phyloP scores from a whole-genome alignment of 2,797 vertebrate species.

The Muraenolepis orangiensis region DNA sequence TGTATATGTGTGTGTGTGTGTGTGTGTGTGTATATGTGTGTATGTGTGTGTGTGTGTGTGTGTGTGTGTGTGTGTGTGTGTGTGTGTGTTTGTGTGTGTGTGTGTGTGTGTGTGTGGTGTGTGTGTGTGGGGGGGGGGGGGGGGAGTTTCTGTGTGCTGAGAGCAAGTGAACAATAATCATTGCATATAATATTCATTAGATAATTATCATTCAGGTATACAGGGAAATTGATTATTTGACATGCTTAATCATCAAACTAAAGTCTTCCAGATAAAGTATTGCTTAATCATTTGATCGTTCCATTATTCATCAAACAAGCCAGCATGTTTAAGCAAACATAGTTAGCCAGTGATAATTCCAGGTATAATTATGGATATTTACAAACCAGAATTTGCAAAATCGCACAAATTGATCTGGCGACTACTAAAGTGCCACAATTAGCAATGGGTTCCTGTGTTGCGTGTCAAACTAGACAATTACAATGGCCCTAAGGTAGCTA shows the following conservation, averaged over 20 bases:
- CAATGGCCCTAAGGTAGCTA: neutral
- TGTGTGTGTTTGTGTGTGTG: neutral
- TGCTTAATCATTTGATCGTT: constrained; percentile 26
- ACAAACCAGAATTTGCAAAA: neutral
- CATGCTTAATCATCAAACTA: neutral
- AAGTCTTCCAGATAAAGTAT: neutral
- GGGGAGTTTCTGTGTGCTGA: no score
- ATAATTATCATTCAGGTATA: constrained; percentile 17
- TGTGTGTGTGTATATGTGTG: no score
- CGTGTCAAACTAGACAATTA: neutral
- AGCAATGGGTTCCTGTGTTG: neutral
- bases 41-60: neutral
- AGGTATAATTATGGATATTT: neutral
- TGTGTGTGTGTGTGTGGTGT: neutral
- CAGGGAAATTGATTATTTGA: constrained; percentile 27
- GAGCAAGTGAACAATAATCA: constrained; percentile 8
- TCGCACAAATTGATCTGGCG: neutral
- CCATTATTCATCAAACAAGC: constrained; percentile 27
- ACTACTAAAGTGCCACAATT: neutral
- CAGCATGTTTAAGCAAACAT: neutral
- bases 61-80: neutral
- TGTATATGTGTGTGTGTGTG: neutral
- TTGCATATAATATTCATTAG: constrained; percentile 31
- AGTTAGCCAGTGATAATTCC: neutral
- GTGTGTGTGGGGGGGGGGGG: neutral